A percentile compares a stretch with the other conserved stretches of the same genome.
phyloP scores from a whole-genome alignment of 30 jellyfish, hydroid and myxozoan species.

The Hydractinia symbiolongicarpus region DNA sequence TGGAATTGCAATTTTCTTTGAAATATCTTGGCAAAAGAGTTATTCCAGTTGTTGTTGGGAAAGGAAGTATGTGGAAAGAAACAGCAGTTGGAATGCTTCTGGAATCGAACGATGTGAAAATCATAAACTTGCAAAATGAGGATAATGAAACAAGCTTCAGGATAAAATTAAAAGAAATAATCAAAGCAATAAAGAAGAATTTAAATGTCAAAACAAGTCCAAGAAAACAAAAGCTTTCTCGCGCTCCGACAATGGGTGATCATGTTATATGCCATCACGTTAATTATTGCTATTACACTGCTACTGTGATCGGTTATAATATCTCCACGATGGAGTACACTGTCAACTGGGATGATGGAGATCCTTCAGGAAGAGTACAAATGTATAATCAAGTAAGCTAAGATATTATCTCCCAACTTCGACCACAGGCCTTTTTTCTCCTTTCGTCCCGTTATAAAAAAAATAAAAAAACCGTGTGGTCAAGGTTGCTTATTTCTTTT shows the following conservation, averaged over 20 bases:
- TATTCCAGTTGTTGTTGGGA: constrained; percentile 73
- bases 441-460: not conserved
- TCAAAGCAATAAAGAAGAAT: constrained; percentile 5
- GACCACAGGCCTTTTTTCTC: not conserved
- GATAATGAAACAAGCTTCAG: not conserved
- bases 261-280: constrained; percentile 69
- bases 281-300: constrained; percentile 55
- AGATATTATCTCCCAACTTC: not conserved
- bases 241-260: constrained; percentile 75
- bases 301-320: constrained; percentile 59
- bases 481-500: not conserved
- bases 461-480: not conserved
- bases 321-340: constrained; percentile 50
- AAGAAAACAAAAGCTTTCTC: not conserved
- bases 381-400: constrained; percentile 44
- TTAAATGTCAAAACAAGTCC: not conserved
- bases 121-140: constrained; percentile 41
- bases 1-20: constrained; percentile 82
- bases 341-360: constrained; percentile 81
- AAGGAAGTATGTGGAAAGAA: constrained; percentile 50
- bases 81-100: constrained; percentile 68
- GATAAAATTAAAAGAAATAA: not conserved
- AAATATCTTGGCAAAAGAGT: constrained; percentile 58
- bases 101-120: constrained; percentile 24
- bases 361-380: constrained; percentile 66